A percentile compares a stretch with the other conserved stretches of the same genome.
Evolutionary conservation across 2,797 vertebrate genomes (phyloP).

Genomic region (Spea hammondii): DNA sequence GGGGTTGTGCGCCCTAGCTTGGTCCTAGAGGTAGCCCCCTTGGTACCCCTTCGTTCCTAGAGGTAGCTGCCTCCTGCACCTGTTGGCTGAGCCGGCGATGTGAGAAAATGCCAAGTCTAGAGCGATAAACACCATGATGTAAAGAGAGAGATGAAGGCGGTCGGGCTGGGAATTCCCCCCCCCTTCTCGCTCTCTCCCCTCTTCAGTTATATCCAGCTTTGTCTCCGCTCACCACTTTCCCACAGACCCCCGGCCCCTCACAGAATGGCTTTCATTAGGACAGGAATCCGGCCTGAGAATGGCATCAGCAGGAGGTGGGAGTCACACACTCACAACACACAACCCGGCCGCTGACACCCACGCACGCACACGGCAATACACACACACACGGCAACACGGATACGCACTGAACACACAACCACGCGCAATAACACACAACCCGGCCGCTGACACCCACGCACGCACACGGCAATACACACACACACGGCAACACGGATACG

Average conservation of each 20-base stretch:
- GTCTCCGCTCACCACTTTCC: slow-evolving; percentile 41
- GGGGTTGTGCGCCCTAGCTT: not conserved
- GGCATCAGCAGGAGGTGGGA: slow-evolving; percentile 10
- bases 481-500: not conserved
- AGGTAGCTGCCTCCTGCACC: slow-evolving; percentile 19
- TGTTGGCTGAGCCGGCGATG: slow-evolving; percentile 7
- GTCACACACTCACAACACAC: not conserved
- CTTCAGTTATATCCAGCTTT: slow-evolving; percentile 25
- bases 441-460: no score
- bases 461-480: not conserved
- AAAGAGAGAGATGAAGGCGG: slow-evolving; percentile 1
- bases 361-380: not conserved
- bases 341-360: not conserved
- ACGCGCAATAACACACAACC: no score
- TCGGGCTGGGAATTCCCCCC: slow-evolving; percentile 1
- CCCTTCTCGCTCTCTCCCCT: slow-evolving; percentile 19
- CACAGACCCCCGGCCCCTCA: slow-evolving; percentile 20
- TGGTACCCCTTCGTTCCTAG: not conserved
- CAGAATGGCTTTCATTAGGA: slow-evolving; percentile 37
- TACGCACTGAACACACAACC: no score
- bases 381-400: not conserved
- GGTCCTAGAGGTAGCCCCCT: not conserved
- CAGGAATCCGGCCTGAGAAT: slow-evolving; percentile 12
- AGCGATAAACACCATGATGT: not conserved
- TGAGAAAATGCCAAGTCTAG: not conserved